Percentiles rank a stretch among this genome's conserved stretches.
Conservation (phyloP, 1,140 invertebrate genomes). For the Hesperophylax magnus region DNA sequence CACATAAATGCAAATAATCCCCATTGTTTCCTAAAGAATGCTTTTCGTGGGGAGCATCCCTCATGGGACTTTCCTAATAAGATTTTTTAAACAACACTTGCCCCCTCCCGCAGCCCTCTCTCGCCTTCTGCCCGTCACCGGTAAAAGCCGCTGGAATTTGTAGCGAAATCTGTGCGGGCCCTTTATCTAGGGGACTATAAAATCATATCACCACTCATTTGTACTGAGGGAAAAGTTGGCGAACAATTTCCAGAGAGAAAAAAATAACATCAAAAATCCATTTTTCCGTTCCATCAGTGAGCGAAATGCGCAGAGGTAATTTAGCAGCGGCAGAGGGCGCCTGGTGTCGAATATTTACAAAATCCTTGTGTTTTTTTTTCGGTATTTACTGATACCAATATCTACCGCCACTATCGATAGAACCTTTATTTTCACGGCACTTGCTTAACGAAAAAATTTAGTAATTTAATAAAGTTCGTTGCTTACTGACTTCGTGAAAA, state of each 20-base stretch:
- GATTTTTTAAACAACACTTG: slow-evolving; percentile 36
- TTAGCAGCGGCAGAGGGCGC: slow-evolving; percentile 8
- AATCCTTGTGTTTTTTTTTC: not conserved
- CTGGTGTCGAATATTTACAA: not conserved
- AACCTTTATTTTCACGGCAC: not conserved
- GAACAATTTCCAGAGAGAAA: slow-evolving; percentile 51
- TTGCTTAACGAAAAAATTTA: not conserved
- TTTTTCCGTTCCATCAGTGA: slow-evolving; percentile 56
- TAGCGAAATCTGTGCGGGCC: slow-evolving; percentile 26
- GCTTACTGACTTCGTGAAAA: too few relatives aligned
- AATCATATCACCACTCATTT: slow-evolving; percentile 57
- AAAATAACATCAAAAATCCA: slow-evolving; percentile 59
- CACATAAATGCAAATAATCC: slow-evolving; percentile 39
- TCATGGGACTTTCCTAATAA: slow-evolving; percentile 30
- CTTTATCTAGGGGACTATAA: slow-evolving; percentile 51
- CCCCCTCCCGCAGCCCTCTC: not conserved
- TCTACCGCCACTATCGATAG: not conserved
- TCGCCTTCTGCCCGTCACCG: not conserved
- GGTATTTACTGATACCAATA: not conserved
- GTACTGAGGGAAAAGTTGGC: slow-evolving; percentile 48
- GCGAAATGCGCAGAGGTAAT: slow-evolving; percentile 48
- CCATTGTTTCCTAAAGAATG: slow-evolving; percentile 23
- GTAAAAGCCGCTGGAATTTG: slow-evolving; percentile 1
- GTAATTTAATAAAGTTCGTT: too few relatives aligned
- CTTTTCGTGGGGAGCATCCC: slow-evolving; percentile 22